Evolutionary conservation across 2,888 invertebrate species (phyloP).

Genomic region (Sphaeridia pumilis): DNA sequence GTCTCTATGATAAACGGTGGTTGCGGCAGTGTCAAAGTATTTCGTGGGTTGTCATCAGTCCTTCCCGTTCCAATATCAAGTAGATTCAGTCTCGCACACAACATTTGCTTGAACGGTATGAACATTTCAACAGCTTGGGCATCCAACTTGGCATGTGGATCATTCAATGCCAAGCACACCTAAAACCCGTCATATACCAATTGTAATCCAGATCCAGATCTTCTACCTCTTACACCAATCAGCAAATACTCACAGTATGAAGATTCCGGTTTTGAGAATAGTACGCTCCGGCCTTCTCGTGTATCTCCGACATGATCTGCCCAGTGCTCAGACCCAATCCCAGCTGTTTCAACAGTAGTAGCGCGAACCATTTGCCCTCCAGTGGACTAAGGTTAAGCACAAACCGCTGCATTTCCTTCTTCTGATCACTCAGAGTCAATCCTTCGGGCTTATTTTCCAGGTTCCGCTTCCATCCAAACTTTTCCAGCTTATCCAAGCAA

Average conservation of each 20-base stretch:
- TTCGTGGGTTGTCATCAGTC: slow-evolving; percentile 1
- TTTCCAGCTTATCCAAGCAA: slow-evolving; percentile 23
- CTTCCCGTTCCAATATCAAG: slow-evolving; percentile 1
- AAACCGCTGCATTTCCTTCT: slow-evolving; percentile 19
- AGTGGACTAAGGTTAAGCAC: slow-evolving; percentile 21
- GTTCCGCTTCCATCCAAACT: slow-evolving; percentile 1
- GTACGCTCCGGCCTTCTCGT: slow-evolving; percentile 21
- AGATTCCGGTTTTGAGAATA: slow-evolving; percentile 22
- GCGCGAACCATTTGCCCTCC: slow-evolving; percentile 33
- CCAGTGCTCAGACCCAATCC: slow-evolving; percentile 18
- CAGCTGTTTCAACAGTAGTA: slow-evolving; percentile 26
- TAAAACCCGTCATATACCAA: background rate
- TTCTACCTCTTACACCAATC: background rate
- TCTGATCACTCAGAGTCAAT: slow-evolving; percentile 20
- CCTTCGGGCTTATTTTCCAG: no score
- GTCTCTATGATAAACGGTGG: slow-evolving; percentile 33
- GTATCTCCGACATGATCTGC: slow-evolving; percentile 22
- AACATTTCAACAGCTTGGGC: slow-evolving; percentile 23
- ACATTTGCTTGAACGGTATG: slow-evolving; percentile 26
- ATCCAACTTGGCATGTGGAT: slow-evolving; percentile 14
- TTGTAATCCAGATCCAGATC: background rate
- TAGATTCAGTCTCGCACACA: slow-evolving; percentile 14
- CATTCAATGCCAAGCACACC: slow-evolving; percentile 30
- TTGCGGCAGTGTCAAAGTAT: slow-evolving; percentile 20
- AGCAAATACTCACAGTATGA: slow-evolving; percentile 21